phyloP scores from a whole-genome alignment of 2,113 vertebrate species.

The Elaphurus davidianus region DNA sequence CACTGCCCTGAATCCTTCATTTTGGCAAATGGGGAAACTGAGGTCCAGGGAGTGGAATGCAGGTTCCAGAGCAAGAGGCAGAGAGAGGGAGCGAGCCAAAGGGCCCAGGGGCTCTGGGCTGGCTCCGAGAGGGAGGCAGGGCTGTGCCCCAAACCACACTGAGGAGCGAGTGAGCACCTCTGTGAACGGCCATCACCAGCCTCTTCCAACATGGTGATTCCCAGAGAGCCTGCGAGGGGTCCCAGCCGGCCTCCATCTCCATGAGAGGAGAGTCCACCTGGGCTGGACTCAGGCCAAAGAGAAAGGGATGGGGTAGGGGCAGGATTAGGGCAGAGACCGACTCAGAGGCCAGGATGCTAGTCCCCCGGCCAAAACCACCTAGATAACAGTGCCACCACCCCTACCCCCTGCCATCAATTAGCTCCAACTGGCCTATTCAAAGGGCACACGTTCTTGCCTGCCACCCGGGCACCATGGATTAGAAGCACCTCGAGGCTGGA shows the following conservation, averaged over 20 bases:
- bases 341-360: background rate
- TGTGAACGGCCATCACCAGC: background rate
- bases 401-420: conserved; percentile 40
- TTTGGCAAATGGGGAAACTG: background rate
- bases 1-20: background rate
- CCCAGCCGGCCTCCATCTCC: background rate
- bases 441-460: conserved; percentile 66
- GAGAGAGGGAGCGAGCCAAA: background rate
- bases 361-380: conserved; percentile 40
- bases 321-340: background rate
- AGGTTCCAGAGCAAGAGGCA: background rate
- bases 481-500: conserved; percentile 59
- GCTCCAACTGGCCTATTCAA: conserved; percentile 71
- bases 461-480: conserved; percentile 49
- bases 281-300: background rate
- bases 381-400: background rate
- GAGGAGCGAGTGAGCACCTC: background rate
- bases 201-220: background rate
- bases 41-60: background rate
- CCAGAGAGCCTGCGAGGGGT: background rate
- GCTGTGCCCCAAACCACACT: background rate
- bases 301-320: background rate
- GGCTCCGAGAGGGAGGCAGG: background rate
- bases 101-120: background rate
- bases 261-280: background rate